phyloP scores from a whole-genome alignment of 2,113 vertebrate genomes.

The Corythoichthys haematopterus region DNA sequence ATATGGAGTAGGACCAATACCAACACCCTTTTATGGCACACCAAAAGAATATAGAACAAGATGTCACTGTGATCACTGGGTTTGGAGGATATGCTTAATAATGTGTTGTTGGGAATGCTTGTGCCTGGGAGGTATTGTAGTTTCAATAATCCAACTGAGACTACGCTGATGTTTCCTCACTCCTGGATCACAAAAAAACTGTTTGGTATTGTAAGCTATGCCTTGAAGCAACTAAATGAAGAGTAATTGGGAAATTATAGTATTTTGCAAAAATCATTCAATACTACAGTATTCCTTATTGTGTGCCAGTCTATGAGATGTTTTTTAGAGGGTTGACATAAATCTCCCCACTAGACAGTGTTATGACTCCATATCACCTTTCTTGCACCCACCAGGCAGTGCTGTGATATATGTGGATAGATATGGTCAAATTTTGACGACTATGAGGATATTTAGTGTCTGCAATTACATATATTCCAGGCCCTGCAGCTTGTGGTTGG shows the following conservation, averaged over 20 bases:
- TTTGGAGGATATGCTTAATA: slow-evolving; percentile 38
- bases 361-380: slow-evolving; percentile 37
- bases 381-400: slow-evolving; percentile 29
- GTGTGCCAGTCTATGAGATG: slow-evolving; percentile 13
- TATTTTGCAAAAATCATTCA: neutral
- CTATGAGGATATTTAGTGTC: neutral
- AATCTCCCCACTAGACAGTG: slow-evolving; percentile 25
- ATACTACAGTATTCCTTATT: slow-evolving; percentile 7
- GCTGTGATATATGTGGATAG: slow-evolving; percentile 29
- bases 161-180: slow-evolving; percentile 9
- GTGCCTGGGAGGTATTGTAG: slow-evolving; percentile 14
- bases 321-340: slow-evolving; percentile 15
- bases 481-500: neutral
- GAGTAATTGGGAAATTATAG: neutral
- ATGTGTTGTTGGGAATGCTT: slow-evolving; percentile 13
- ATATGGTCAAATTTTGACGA: slow-evolving; percentile 22
- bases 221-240: neutral
- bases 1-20: slow-evolving; percentile 47
- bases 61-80: slow-evolving; percentile 44
- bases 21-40: slow-evolving; percentile 54
- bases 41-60: slow-evolving; percentile 52
- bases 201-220: neutral
- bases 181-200: neutral
- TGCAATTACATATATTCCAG: neutral
- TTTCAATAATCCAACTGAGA: slow-evolving; percentile 17